phyloP scores from a whole-genome alignment of 53 echinoderm and acorn worm species.

The Apostichopus leukothele region DNA sequence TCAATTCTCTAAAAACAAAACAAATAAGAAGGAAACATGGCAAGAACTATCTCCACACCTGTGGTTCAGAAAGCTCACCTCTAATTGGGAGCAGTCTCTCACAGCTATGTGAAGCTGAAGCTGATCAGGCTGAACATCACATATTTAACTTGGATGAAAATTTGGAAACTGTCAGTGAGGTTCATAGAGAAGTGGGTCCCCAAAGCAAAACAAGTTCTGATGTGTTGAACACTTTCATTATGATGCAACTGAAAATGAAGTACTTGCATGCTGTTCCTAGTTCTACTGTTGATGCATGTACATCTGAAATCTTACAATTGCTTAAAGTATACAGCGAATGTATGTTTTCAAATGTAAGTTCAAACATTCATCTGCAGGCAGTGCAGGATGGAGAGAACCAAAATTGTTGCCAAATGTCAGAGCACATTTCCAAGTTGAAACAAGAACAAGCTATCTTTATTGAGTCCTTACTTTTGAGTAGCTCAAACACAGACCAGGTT shows the following conservation, averaged over 20 bases:
- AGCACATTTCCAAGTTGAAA: background rate
- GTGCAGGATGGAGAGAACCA: constrained; percentile 5
- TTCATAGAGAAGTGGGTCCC: background rate
- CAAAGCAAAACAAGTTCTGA: constrained; percentile 5
- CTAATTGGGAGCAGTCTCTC: background rate
- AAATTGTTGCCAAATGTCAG: background rate
- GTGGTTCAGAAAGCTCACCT: background rate
- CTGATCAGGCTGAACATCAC: constrained; percentile 18
- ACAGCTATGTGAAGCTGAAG: constrained; percentile 21
- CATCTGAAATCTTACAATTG: constrained; percentile 6
- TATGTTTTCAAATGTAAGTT: constrained; percentile 11
- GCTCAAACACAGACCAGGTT: constrained; percentile 22
- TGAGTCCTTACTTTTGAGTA: background rate
- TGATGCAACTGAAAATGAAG: constrained; percentile 29
- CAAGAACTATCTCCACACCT: background rate
- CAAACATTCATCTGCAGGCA: background rate
- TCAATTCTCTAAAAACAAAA: no score
- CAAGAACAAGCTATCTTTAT: no score
- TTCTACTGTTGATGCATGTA: background rate
- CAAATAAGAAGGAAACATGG: no score
- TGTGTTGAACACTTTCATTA: constrained; percentile 28
- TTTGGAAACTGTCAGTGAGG: background rate
- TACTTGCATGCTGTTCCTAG: constrained; percentile 27
- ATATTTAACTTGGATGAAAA: constrained; percentile 16
- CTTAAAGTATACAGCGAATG: constrained; percentile 17